These are phyloP conservation scores for Chymomyza fuscimana DNA, from an alignment of 2,888 invertebrate species.

Conservation along the genomic window DNA sequence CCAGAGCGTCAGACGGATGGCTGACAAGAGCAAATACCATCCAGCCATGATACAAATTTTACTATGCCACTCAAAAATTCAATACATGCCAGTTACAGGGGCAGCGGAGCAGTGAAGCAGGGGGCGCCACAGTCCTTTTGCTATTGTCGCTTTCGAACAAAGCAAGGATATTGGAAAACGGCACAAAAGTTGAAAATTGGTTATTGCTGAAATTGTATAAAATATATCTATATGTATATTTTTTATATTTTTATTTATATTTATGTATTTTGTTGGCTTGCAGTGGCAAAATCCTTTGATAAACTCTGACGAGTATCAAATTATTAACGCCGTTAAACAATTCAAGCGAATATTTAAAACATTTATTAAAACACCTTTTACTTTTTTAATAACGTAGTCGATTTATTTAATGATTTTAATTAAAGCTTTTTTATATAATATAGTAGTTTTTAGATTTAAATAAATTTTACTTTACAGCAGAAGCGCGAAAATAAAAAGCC, in stretches of 20 bases:
- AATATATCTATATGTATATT: neutral
- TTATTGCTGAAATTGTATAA: neutral
- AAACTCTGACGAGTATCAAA: neutral
- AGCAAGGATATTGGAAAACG: neutral
- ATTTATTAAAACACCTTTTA: neutral
- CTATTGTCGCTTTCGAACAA: neutral
- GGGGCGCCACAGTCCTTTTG: neutral
- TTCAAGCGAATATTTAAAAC: neutral
- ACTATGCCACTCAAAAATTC: conserved; percentile 41
- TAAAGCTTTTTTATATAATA: too few relatives aligned
- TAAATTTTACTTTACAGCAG: too few relatives aligned
- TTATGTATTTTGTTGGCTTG: neutral
- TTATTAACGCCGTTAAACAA: neutral
- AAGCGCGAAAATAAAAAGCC: too few relatives aligned
- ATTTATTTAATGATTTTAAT: too few relatives aligned
- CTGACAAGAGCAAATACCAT: neutral
- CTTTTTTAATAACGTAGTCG: too few relatives aligned
- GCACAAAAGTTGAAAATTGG: neutral
- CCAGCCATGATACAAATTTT: conserved; percentile 36
- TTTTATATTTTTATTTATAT: neutral
- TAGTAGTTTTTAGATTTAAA: too few relatives aligned
- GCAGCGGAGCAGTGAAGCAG: neutral
- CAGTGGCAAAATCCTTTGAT: neutral
- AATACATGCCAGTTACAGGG: conserved; percentile 18
- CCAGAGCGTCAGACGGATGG: neutral